Evolutionary conservation across 2,113 vertebrate species (phyloP), one percentile per base, ranked within the genome.

Genomic region (Dunckerocampus dactyliophorus): DNA sequence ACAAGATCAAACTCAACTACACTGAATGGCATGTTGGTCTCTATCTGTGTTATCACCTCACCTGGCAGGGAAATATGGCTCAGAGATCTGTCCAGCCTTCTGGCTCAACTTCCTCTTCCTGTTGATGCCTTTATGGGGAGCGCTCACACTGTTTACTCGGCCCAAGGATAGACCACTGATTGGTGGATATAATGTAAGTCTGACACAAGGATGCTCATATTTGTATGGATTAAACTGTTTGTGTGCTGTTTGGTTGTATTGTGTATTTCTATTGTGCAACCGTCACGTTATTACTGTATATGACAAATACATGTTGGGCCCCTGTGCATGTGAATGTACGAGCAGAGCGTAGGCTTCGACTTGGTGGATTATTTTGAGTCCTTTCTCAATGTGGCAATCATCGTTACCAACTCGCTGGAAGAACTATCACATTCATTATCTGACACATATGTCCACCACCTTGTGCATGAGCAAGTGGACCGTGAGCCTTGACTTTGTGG

Each of bases 91-190:
- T 19, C 92, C 92, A 1, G 59, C 83, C 58, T 93, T 93, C 86
- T 89, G 97, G 75, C 81, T 98, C 57, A 91, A 93, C 79, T 75
- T 94, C 51, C 89, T 92, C 45, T 96, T 91, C 50, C 0, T 95
- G 49, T 62, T 95, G 67, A 61, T 93, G 59, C 92, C 89, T 8
- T 48, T 89, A 39, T 92, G 88, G 92, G 91, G 89, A 21, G 91
- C 91, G 0, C 2, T 68, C 31, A 79, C 67, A 20, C 73, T 98
- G 42, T 93, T 94, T 72, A 81, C 51, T 22, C 88, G 89, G 73
- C 82, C 90, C 14, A 89, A 28, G 65, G 77, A 67, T 0, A 82
- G 74, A 62, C 76, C 83, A 0, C 57, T 70, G 9, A 84, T 80
- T 15, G 81, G 87, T 6, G 84, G 87, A 0, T 85, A 89, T 47